phyloP scores from a whole-genome alignment of 2,888 invertebrate genomes.

The Lamproptera curius region DNA sequence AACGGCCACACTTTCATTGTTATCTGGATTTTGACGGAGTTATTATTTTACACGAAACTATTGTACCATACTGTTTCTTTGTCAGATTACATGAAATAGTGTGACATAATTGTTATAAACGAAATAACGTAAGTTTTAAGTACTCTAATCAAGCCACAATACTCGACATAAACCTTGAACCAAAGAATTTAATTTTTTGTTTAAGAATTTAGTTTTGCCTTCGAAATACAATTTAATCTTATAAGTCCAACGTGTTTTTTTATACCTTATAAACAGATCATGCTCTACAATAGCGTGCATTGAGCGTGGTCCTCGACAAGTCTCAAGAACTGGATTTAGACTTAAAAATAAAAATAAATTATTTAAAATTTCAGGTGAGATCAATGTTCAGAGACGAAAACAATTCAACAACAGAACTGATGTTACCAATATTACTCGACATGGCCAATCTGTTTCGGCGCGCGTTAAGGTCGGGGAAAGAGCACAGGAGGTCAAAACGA shows the following conservation, averaged over 20 bases:
- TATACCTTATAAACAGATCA: background rate
- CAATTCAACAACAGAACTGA: slow-evolving; percentile 74
- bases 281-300: background rate
- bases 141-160: no score
- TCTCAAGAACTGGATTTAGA: background rate
- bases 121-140: no score
- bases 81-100: background rate
- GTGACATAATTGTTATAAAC: slow-evolving; percentile 5
- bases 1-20: slow-evolving; percentile 25
- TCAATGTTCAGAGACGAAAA: slow-evolving; percentile 77
- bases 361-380: slow-evolving; percentile 68
- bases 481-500: slow-evolving; percentile 48
- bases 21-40: slow-evolving; percentile 1
- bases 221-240: background rate
- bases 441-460: slow-evolving; percentile 80
- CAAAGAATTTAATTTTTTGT: background rate
- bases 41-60: slow-evolving; percentile 9
- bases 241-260: background rate
- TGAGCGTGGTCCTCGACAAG: background rate
- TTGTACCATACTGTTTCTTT: background rate
- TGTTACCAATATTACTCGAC: slow-evolving; percentile 81
- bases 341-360: background rate
- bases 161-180: no score
- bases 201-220: background rate
- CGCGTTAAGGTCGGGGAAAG: slow-evolving; percentile 63